Evolutionary conservation across 2,113 vertebrate genomes (phyloP).

Genomic region (Cololabis saira): DNA sequence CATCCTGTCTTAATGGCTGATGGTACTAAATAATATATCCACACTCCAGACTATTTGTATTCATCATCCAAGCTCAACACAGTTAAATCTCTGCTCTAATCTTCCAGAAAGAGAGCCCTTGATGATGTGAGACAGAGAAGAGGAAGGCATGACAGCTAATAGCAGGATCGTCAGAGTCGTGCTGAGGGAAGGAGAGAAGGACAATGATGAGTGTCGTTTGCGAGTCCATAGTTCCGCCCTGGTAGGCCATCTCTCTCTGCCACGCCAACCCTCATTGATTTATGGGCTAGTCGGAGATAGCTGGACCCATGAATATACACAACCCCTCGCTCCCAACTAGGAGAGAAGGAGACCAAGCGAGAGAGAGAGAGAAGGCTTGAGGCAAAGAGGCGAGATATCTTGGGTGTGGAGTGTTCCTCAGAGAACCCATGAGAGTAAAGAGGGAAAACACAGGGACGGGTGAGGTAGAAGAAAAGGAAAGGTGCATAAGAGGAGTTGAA

Average conservation of each 20-base stretch:
- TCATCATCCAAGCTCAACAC: conserved; percentile 5
- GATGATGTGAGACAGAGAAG: conserved; percentile 10
- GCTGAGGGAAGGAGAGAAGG: conserved; percentile 35
- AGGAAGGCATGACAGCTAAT: conserved; percentile 3
- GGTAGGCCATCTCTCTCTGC: conserved; percentile 47
- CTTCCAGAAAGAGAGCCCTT: conserved; percentile 5
- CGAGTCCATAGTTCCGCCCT: conserved; percentile 71
- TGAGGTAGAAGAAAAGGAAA: conserved; percentile 13
- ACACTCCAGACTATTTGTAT: neutral
- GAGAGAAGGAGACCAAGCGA: conserved; percentile 8
- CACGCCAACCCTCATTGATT: conserved; percentile 61
- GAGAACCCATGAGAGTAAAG: conserved; percentile 16
- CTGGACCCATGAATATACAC: conserved; percentile 60
- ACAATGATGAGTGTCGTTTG: conserved; percentile 60
- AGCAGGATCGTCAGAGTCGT: neutral
- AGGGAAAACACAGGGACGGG: conserved; percentile 5
- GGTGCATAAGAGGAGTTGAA: too few relatives aligned
- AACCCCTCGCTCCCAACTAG: conserved; percentile 43
- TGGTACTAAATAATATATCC: conserved; percentile 20
- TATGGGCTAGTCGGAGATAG: conserved; percentile 74
- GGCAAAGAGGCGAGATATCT: conserved; percentile 24
- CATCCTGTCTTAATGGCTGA: conserved; percentile 6
- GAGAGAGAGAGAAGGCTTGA: conserved; percentile 3
- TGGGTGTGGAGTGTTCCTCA: conserved; percentile 44
- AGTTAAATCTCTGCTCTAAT: conserved; percentile 8